Evolutionary conservation across 2,113 vertebrate genomes (phyloP), one percentile per base, ranked within the genome.

Genomic region (Tachycineta bicolor): DNA sequence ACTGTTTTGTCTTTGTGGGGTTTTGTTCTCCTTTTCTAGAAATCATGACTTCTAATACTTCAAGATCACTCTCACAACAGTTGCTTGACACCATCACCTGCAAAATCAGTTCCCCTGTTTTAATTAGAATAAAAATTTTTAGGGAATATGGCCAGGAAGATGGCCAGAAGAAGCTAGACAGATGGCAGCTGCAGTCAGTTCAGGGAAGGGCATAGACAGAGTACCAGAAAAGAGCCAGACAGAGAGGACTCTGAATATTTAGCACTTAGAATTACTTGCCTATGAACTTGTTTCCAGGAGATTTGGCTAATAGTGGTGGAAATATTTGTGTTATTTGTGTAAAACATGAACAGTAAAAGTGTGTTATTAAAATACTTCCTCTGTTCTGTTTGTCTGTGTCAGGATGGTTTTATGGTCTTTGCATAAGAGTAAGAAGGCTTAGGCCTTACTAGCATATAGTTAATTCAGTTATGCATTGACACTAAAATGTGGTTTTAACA

Each of bases 221-320:
- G 43, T 31, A 80, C 55, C n/a, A 87, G 67, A 64, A 90, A 0
- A 91, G 69, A 92, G 50, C 19, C 63, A 69, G 89, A 70, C 14
- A 74, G 79, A 93, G 88, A 90, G 63, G 34, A 13, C 31, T 18
- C 20, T 90, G 46, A 22, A 65, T 81, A 70, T 59, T 91, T 85
- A 93, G 33, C 29, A 37, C 50, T 71, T 68, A 90, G 22, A 70
- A 74, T 87, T 85, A 86, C 41, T 75, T 83, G 28, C 52, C 63
- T 86, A 31, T 71, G 87, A 96, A 90, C 70, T 76, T 96, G 84
- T 83, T 80, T 88, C 76, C 59, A 90, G 39, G 47, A 67, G 33
- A 78, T 47, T 26, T 60, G 26, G 50, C 39, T 90, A 81, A 83
- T 6, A 67, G 59, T 12, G 17, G 29, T 63, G 47, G 47, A 90